Evolutionary conservation across 2,113 vertebrate genomes (phyloP).

Genomic region (Garra rufa): DNA sequence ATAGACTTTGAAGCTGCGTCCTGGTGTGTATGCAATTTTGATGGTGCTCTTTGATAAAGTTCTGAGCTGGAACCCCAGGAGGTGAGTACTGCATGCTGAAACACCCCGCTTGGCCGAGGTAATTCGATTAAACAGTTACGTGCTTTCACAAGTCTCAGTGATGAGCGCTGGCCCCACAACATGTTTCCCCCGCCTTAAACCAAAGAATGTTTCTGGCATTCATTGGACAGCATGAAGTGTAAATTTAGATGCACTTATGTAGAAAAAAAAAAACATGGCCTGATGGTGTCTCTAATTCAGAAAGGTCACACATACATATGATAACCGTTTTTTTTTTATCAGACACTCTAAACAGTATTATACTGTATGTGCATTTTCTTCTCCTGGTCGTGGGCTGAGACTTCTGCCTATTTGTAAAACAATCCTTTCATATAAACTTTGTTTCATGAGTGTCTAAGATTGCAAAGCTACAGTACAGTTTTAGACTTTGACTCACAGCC

Average conservation of each 20-base stretch:
- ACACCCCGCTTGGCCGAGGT: background rate
- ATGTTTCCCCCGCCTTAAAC: background rate
- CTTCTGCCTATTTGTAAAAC: background rate
- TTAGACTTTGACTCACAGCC: background rate
- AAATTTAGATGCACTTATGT: background rate
- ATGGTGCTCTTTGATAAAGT: slow-evolving; percentile 17
- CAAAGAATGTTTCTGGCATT: background rate
- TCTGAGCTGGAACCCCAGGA: slow-evolving; percentile 9
- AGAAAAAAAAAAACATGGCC: too few relatives aligned
- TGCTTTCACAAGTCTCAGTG: background rate
- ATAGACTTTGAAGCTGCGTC: slow-evolving; percentile 17
- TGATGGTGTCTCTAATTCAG: too few relatives aligned
- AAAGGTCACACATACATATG: too few relatives aligned
- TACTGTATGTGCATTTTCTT: too few relatives aligned
- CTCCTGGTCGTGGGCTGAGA: background rate
- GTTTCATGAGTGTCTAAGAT: background rate
- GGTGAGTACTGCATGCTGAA: slow-evolving; percentile 12
- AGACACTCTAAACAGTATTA: background rate
- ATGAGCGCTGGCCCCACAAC: background rate
- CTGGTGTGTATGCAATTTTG: slow-evolving; percentile 17
- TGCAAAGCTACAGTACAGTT: background rate
- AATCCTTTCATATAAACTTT: background rate
- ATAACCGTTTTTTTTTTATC: too few relatives aligned
- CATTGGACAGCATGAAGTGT: background rate
- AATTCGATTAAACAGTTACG: slow-evolving; percentile 21